Evolutionary conservation across 37 sponge, comb jelly and placozoan genomes (phyloP), one percentile per base, ranked within the genome.

Genomic region (Cladorhizidae sp.): DNA sequence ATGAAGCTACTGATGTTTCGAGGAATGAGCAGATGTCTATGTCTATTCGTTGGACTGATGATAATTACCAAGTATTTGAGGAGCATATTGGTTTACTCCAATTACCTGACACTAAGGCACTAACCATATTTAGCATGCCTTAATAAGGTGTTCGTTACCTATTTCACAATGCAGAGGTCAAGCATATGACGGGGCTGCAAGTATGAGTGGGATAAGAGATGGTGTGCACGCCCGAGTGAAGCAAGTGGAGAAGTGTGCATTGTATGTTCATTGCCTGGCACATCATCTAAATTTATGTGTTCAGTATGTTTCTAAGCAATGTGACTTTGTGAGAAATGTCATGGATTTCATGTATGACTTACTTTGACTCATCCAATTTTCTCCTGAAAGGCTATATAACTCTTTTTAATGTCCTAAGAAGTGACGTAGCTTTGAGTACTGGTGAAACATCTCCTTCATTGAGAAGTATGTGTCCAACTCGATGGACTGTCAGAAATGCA

Each of bases 241-340:
- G 29, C 5, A 45, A 73, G 73, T 49, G 22, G 54, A 7, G 20
- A 23, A 41, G 7, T 23, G 26, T 49, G 73, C 73, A 52, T 14
- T 85, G 40, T 85, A 86, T 86, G 80, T 87, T 64, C 88, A 87
- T 50, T 87, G 88, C 61, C 43, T 87, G 32, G 88, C 88, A 0
- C 88, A 87, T 35, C 74, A 71, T 28, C 49, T 80, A 35, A 87
- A 87, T 45, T 52, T 87, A 21, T 74, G 81, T 33, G 39, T 87
- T 3, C 39, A 87, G 62, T 75, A 79, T 49, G 82, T 87, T 14
- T 54, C 75, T 43, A 80, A 81, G n/a, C 59, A 43, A 1, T 74
- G 54, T 50, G 54, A 28, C 14, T 9, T 69, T 25, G 40, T 86
- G 17, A 39, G 87, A 54, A 49, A 86, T 80, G 68, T 32, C 15